Evolutionary conservation across 1,140 invertebrate species (phyloP), one percentile per base, ranked within the genome.

Genomic region (Drosophila yakuba): DNA sequence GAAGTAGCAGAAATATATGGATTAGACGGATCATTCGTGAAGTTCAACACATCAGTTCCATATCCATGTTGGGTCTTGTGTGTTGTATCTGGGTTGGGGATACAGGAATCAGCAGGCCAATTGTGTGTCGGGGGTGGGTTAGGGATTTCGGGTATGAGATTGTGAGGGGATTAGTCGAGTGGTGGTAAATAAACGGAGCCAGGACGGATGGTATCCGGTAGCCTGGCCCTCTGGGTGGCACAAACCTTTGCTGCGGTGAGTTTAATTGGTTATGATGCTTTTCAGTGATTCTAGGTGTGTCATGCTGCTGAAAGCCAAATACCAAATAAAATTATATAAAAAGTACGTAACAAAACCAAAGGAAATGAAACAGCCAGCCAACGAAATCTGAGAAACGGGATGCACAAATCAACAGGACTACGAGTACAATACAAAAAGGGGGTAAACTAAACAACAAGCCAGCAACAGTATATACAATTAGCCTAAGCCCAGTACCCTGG

Each of bases 221-320:
- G 36, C 56, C 55, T 35, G 55, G 15, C 41, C 43, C 39, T 52
- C 52, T 36, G 58, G 35, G 72, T 80, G 63, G 72, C 84, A 91
- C 90, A 88, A 91, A 91, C 90, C 90, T 91, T 91, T 91, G 90
- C 81, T 83, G 90, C 67, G 78, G 80, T 91, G 88, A 90, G 52
- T 85, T 91, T 89, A 90, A 76, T 69, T 69, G 74, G 78, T 86
- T 90, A 91, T 91, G 90, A 91, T 90, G 89, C 88, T 91, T 91
- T 91, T 91, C 90, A 76, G 88, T 91, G 81, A 89, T 74, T 91
- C 90, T 91, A 91, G 86, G 74, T 91, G 90, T 91, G 67, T 91
- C 90, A 91, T 91, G 90, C 90, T 91, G 90, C 82, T 89, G 89
- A 89, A 90, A 90, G 86, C 90, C 90, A 90, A 89, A 90, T 85